Conservation (phyloP, 2,888 invertebrate genomes). For the Gonocerus acuteangulatus region DNA sequence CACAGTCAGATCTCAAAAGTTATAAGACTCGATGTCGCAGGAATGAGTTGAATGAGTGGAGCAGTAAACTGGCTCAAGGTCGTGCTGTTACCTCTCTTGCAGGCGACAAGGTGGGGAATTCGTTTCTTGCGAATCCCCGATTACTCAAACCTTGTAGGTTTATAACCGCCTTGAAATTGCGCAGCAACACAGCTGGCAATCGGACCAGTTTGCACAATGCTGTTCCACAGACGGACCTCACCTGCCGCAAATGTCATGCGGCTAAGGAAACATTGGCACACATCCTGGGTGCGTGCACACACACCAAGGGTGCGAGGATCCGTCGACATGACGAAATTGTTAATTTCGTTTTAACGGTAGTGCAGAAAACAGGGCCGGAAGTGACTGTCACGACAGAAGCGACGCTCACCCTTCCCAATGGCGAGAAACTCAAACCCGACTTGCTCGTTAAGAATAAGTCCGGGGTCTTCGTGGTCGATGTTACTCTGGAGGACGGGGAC, state of each 20-base stretch:
- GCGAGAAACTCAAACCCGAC: conserved; percentile 40
- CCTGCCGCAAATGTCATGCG: conserved; percentile 39
- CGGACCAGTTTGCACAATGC: conserved; percentile 11
- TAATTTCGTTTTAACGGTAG: not conserved
- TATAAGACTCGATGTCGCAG: conserved; percentile 1
- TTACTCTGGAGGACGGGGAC: conserved; percentile 38
- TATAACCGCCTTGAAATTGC: conserved; percentile 40
- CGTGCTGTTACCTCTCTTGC: conserved; percentile 21
- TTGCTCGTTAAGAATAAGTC: conserved; percentile 38
- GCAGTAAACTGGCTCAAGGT: conserved; percentile 6
- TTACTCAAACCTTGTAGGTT: conserved; percentile 39
- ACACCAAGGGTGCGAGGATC: conserved; percentile 29
- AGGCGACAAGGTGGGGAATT: conserved; percentile 37
- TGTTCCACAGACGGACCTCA: not conserved
- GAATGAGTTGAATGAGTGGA: not conserved
- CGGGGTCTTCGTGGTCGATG: conserved; percentile 40
- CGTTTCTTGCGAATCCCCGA: conserved; percentile 23
- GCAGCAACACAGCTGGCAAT: conserved; percentile 39
- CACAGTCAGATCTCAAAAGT: not conserved
- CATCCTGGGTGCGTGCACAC: conserved; percentile 38
- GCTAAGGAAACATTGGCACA: conserved; percentile 41
- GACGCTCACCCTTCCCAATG: conserved; percentile 2
- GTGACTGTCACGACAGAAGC: conserved; percentile 16
- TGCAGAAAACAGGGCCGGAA: not conserved
- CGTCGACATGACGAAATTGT: conserved; percentile 30